Evolutionary conservation across 2,888 invertebrate genomes (phyloP).

Genomic region (Gerosis bhagava): DNA sequence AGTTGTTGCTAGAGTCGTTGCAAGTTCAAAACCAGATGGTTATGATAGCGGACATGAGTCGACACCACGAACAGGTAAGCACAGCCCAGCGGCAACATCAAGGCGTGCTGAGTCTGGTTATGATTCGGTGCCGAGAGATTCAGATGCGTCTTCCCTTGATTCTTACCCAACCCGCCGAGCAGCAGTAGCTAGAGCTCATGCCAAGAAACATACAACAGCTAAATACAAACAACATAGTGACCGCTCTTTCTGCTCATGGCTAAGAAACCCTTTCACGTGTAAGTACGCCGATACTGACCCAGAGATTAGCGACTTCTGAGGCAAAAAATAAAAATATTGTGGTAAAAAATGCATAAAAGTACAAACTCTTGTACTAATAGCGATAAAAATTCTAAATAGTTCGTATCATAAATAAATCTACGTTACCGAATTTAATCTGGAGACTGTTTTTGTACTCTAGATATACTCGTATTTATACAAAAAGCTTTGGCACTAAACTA

Average conservation of each 20-base stretch:
- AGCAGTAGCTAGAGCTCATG: constrained; percentile 74
- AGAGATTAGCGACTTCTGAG: constrained; percentile 85
- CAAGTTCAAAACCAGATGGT: constrained; percentile 87
- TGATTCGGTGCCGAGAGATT: constrained; percentile 94
- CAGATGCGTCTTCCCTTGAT: constrained; percentile 93
- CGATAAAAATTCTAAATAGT: constrained; percentile 52
- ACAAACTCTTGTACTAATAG: constrained; percentile 37
- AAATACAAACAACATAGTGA: constrained; percentile 88
- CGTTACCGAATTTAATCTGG: constrained; percentile 83
- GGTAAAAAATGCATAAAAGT: constrained; percentile 33
- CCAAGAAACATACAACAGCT: constrained; percentile 80
- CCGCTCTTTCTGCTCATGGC: constrained; percentile 89
- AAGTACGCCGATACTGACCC: constrained; percentile 89
- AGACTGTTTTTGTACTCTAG: constrained; percentile 83
- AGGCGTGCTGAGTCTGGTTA: constrained; percentile 94
- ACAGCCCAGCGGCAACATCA: constrained; percentile 90
- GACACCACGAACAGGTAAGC: constrained; percentile 91
- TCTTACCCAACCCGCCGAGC: constrained; percentile 82
- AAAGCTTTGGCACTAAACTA: constrained; percentile 70
- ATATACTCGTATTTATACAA: constrained; percentile 67
- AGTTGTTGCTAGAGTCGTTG: constrained; percentile 84
- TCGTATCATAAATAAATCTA: constrained; percentile 75
- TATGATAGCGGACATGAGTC: constrained; percentile 94
- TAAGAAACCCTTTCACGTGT: constrained; percentile 89
- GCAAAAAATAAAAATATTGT: constrained; percentile 25